Percentiles rank a stretch among this genome's conserved stretches.
phyloP scores from a whole-genome alignment of 1,140 invertebrate species.

The Drosophila miranda region DNA sequence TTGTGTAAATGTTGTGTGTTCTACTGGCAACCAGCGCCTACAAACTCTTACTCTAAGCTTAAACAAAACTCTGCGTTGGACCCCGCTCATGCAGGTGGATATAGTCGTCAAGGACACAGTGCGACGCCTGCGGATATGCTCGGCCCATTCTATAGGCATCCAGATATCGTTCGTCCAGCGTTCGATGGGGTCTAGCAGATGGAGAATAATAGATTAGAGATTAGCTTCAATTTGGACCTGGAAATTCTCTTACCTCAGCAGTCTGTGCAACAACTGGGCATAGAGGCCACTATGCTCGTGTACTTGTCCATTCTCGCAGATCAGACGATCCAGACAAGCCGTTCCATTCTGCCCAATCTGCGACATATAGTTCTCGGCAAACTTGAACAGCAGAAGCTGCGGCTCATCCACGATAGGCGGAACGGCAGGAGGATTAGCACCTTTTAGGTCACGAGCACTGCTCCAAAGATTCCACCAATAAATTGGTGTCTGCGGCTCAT shows the following conservation, averaged over 20 bases:
- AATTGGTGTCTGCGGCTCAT: slow-evolving; percentile 55
- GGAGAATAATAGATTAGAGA: background rate
- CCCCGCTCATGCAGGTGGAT: slow-evolving; percentile 59
- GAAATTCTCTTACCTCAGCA: slow-evolving; percentile 42
- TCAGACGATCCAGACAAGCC: slow-evolving; percentile 51
- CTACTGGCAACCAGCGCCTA: slow-evolving; percentile 49
- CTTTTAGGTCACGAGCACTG: slow-evolving; percentile 40
- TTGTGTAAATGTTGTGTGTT: slow-evolving; percentile 63
- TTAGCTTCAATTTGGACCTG: background rate
- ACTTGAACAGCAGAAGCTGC: slow-evolving; percentile 50
- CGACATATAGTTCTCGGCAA: slow-evolving; percentile 57
- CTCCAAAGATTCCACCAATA: slow-evolving; percentile 67
- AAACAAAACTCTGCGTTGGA: slow-evolving; percentile 50
- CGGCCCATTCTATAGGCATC: slow-evolving; percentile 57
- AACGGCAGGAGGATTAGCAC: slow-evolving; percentile 2
- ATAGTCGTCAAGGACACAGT: slow-evolving; percentile 58
- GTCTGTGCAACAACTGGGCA: slow-evolving; percentile 57
- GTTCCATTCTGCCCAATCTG: slow-evolving; percentile 51
- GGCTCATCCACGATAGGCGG: slow-evolving; percentile 47
- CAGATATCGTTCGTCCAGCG: slow-evolving; percentile 38
- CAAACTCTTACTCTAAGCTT: background rate
- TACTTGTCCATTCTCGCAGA: slow-evolving; percentile 68
- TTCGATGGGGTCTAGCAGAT: slow-evolving; percentile 46
- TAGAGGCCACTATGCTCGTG: slow-evolving; percentile 64
- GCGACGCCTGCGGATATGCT: slow-evolving; percentile 39